Percentiles rank a stretch among this genome's conserved stretches.
These are phyloP conservation scores for Teinopalpus imperialis DNA, from an alignment of 2,888 invertebrate species.

Conservation along the genomic window DNA sequence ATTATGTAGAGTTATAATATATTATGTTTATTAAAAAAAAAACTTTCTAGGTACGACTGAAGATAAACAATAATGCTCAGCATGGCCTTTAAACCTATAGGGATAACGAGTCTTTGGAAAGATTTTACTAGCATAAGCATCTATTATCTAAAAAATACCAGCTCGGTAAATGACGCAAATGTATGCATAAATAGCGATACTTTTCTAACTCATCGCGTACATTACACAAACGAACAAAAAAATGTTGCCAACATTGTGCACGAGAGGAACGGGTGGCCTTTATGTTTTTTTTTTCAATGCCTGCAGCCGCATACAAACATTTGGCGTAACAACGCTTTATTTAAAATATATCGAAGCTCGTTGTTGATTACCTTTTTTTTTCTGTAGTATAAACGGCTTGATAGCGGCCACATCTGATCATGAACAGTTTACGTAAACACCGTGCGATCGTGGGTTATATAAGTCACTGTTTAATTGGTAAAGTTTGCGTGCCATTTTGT, in stretches of 20 bases:
- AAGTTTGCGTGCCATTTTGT: constrained; percentile 14
- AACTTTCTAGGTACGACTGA: too few species aligned
- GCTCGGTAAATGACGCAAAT: constrained; percentile 19
- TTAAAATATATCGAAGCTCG: constrained; percentile 20
- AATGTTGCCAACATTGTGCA: constrained; percentile 18
- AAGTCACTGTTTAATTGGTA: constrained; percentile 16
- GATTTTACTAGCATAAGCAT: constrained; percentile 3
- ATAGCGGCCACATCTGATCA: neutral
- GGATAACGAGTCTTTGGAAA: constrained; percentile 8
- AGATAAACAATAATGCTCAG: too few species aligned
- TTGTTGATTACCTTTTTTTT: constrained; percentile 13
- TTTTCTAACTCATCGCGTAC: constrained; percentile 25
- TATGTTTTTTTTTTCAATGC: constrained; percentile 23
- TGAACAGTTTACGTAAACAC: constrained; percentile 15
- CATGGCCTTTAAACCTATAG: too few species aligned
- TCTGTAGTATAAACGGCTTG: constrained; percentile 6
- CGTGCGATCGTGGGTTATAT: constrained; percentile 3
- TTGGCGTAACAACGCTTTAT: constrained; percentile 21
- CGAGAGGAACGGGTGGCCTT: constrained; percentile 18
- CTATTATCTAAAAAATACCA: constrained; percentile 19
- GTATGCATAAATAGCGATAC: constrained; percentile 22
- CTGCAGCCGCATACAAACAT: constrained; percentile 19
- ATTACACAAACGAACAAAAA: constrained; percentile 25
- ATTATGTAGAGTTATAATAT: too few species aligned
- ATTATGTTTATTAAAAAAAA: too few species aligned